These are phyloP conservation scores for Rutpela maculata DNA, from an alignment of 2,888 invertebrate species.

Conservation along the genomic window DNA sequence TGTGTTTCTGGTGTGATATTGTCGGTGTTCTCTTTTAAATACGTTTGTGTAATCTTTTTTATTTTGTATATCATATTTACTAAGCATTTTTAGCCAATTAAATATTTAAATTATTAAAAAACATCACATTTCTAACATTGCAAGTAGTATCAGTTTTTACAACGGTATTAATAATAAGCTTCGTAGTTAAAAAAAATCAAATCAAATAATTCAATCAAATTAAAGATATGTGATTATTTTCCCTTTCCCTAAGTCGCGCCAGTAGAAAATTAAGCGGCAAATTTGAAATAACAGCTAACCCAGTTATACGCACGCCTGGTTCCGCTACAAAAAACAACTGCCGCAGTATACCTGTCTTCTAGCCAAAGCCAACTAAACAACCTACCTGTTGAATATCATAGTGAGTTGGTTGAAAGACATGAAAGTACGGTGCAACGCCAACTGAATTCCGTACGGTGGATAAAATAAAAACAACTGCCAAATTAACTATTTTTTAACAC, in stretches of 20 bases:
- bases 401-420: slow-evolving; percentile 50
- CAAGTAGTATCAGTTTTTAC: neutral
- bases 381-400: slow-evolving; percentile 56
- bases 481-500: slow-evolving; percentile 35
- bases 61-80: too few relatives aligned
- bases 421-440: slow-evolving; percentile 45
- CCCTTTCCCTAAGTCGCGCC: slow-evolving; percentile 50
- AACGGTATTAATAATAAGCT: neutral
- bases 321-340: slow-evolving; percentile 53
- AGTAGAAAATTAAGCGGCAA: slow-evolving; percentile 45
- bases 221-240: slow-evolving; percentile 30
- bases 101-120: neutral
- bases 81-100: too few relatives aligned
- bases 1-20: too few relatives aligned
- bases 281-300: slow-evolving; percentile 45
- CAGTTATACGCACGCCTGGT: slow-evolving; percentile 43
- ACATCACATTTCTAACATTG: neutral
- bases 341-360: slow-evolving; percentile 54
- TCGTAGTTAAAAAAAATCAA: slow-evolving; percentile 23
- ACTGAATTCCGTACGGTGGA: slow-evolving; percentile 31
- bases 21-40: too few relatives aligned
- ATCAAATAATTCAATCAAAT: neutral
- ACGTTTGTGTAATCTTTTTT: too few relatives aligned
- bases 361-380: slow-evolving; percentile 50
- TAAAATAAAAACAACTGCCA: slow-evolving; percentile 42